Evolutionary conservation across 2,888 invertebrate genomes (phyloP), one percentile per base, ranked within the genome.

Genomic region (Pharmacophagus antenor): DNA sequence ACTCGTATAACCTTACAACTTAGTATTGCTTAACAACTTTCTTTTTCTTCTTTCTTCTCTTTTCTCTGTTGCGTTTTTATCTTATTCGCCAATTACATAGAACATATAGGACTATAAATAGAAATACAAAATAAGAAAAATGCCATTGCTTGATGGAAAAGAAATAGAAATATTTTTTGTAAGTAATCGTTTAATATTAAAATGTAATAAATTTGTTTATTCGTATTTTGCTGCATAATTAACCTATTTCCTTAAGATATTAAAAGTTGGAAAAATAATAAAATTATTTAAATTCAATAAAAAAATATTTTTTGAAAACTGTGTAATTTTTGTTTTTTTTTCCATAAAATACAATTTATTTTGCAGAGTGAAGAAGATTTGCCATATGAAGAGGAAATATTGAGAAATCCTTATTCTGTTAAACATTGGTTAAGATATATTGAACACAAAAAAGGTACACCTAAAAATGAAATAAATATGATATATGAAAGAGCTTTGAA

Each of bases 361-460:
- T 86, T 92, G 55, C 79, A 96, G 95, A 94, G 93, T 65, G 98
- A 98, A 81, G 98, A 98, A 77, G 99, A 99, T 87, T 91, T 99
- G 44, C 97, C 99, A 0, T 99, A 98, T 80, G 99, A 99, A 85
- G 99, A 99, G 84, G 99, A 99, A 88, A 98, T 99, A 71, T 91
- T 99, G 42, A 92, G 99, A 65, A 99, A 99, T 88, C 98, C 99
- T 0, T 99, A 95, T 85, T 98, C 98, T 1, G 97, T 99, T 0
- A 99, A 99, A 83, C 98, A 99, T 79, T 99, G 99, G 99, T 92
- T 98, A 57, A 93, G 99, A 18, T 99, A 99, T 77, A 97, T 99
- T 59, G 99, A 99, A 62, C 98, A 99, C 81, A 97, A 99, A 77
- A 97, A 97, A 77, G 93, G 93, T 69, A 94, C 96, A 0, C 94